Evolutionary conservation across 2,113 vertebrate species (phyloP).

Genomic region (Dinomys branickii): DNA sequence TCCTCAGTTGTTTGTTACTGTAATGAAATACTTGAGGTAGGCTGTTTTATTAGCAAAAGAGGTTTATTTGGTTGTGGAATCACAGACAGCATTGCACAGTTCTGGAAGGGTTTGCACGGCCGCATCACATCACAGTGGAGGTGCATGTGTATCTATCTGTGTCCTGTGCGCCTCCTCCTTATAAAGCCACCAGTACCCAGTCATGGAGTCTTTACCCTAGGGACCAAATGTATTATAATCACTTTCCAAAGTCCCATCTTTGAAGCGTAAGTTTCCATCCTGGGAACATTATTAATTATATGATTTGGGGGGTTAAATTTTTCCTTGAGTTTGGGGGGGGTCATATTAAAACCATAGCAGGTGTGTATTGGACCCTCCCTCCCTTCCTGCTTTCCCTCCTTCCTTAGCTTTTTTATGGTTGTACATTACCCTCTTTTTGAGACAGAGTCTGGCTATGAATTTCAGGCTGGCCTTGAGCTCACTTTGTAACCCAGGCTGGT

Average conservation of each 20-base stretch:
- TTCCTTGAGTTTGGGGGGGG: neutral
- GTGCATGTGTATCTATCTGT: neutral
- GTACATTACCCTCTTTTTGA: neutral
- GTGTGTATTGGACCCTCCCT: neutral
- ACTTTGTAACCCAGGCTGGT: too few relatives aligned
- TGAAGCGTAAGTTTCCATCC: neutral
- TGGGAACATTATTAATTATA: neutral
- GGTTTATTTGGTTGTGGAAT: neutral
- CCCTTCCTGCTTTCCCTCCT: rapidly evolving
- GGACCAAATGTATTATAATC: neutral
- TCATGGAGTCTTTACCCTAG: neutral
- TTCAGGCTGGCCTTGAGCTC: too few relatives aligned
- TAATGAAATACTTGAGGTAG: neutral
- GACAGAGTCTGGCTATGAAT: too few relatives aligned
- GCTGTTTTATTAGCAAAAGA: neutral
- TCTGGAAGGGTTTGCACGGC: neutral
- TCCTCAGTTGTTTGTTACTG: neutral
- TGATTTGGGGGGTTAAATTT: neutral
- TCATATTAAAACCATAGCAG: neutral
- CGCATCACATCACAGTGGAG: neutral
- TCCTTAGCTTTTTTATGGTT: neutral
- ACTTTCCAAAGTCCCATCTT: neutral
- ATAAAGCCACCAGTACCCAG: neutral
- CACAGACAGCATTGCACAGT: too few relatives aligned
- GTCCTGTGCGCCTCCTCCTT: neutral